Percentiles rank a stretch among this genome's conserved stretches.
These are phyloP conservation scores for Ostrea edulis DNA, from an alignment of 1,140 invertebrate genomes.

Conservation along the genomic window DNA sequence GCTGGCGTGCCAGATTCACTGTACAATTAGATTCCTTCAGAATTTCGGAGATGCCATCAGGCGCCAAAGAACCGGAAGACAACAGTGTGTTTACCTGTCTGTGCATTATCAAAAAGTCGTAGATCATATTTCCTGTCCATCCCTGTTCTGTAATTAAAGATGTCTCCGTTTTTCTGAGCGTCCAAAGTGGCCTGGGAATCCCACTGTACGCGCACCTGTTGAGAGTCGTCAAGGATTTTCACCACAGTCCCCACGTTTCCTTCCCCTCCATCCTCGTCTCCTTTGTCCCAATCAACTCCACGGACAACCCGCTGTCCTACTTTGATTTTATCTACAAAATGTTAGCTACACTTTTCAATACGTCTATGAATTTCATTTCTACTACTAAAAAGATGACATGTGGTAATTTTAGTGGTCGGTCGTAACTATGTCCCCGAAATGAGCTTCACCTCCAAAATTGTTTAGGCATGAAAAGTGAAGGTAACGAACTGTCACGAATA, in stretches of 20 bases:
- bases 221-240: slow-evolving; percentile 55
- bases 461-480: no score
- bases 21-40: no score
- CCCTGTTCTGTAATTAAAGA: slow-evolving; percentile 58
- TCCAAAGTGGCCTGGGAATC: slow-evolving; percentile 44
- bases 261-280: slow-evolving; percentile 58
- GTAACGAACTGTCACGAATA: no score
- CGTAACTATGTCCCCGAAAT: no score
- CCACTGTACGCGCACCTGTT: slow-evolving; percentile 66
- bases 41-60: no score
- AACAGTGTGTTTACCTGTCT: slow-evolving; percentile 60
- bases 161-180: slow-evolving; percentile 48
- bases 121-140: slow-evolving; percentile 65
- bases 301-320: slow-evolving; percentile 54
- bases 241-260: slow-evolving; percentile 63
- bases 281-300: slow-evolving; percentile 57
- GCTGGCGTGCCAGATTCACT: no score
- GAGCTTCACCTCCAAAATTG: no score
- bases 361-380: no score
- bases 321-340: slow-evolving; percentile 23
- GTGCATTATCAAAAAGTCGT: slow-evolving; percentile 63
- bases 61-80: no score
- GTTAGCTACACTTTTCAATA: neutral
- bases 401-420: no score
- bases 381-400: no score